phyloP scores from a whole-genome alignment of 2,113 vertebrate species.

The Tenebrosternarchus preto region DNA sequence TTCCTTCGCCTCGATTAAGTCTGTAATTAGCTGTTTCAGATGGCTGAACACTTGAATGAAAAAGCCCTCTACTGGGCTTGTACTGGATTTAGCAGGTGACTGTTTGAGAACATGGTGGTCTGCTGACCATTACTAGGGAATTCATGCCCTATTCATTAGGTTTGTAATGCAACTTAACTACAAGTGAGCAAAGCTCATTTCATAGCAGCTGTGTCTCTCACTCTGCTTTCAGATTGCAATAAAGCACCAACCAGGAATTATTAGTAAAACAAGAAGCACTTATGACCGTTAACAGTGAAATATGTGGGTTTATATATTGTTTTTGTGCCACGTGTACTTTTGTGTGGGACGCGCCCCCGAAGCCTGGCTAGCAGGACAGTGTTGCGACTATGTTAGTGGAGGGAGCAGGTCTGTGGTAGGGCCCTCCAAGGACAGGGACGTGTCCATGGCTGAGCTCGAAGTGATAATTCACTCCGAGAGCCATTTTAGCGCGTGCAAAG shows the following conservation, averaged over 20 bases:
- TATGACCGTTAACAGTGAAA: neutral
- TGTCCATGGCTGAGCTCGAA: constrained; percentile 62
- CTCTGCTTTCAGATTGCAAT: too few relatives aligned
- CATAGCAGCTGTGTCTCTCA: too few relatives aligned
- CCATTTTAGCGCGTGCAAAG: constrained; percentile 74
- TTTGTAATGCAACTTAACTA: too few relatives aligned
- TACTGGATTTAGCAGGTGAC: neutral
- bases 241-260: too few relatives aligned
- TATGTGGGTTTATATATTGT: neutral
- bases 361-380: neutral
- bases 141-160: too few relatives aligned
- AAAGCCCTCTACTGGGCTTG: neutral
- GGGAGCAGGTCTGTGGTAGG: constrained; percentile 50
- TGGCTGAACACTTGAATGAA: constrained; percentile 2
- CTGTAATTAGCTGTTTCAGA: constrained; percentile 34
- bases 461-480: constrained; percentile 77
- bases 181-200: too few relatives aligned
- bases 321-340: neutral
- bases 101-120: neutral
- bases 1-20: neutral
- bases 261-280: too few relatives aligned
- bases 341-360: neutral
- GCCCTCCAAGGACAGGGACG: constrained; percentile 59
- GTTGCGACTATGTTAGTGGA: constrained; percentile 50
- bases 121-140: too few relatives aligned